A percentile compares a stretch with the other conserved stretches of the same genome.
These are phyloP conservation scores for Lasaia peninsularis DNA, from an alignment of 1,140 invertebrate species.

Conservation along the genomic window DNA sequence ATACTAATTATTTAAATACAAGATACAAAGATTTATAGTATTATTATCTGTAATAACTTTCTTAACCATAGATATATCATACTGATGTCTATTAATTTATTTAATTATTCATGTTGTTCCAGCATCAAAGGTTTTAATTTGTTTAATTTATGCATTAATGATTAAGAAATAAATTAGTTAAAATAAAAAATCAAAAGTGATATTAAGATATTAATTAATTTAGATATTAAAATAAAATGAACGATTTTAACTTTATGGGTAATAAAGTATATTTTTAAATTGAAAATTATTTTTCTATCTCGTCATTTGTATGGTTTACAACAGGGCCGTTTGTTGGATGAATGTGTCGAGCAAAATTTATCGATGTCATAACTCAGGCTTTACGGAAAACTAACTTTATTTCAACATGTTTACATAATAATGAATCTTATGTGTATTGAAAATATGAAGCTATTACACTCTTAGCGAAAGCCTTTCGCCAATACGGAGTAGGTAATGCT, in stretches of 20 bases:
- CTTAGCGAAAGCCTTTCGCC: too few species aligned
- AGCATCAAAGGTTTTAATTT: slow-evolving; percentile 2
- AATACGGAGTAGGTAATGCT: too few species aligned
- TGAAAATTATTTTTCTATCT: neutral
- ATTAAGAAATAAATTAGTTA: slow-evolving; percentile 7
- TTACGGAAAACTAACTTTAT: neutral
- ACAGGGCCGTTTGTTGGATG: neutral
- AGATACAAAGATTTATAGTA: neutral
- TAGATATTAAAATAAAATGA: neutral
- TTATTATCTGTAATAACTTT: slow-evolving; percentile 1
- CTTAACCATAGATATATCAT: neutral
- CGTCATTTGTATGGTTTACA: neutral
- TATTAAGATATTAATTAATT: neutral
- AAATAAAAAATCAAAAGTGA: neutral
- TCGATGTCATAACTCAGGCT: neutral
- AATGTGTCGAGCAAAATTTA: neutral
- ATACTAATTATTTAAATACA: neutral
- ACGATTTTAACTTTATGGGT: neutral
- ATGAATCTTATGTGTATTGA: neutral
- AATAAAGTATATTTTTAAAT: slow-evolving; percentile 1
- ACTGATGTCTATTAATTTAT: neutral
- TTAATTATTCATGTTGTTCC: neutral
- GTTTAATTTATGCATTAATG: slow-evolving; percentile 3
- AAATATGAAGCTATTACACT: too few species aligned
- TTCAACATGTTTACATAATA: neutral